These are phyloP conservation scores for Polymixis lichenea DNA, from an alignment of 2,888 invertebrate species.

Conservation along the genomic window DNA sequence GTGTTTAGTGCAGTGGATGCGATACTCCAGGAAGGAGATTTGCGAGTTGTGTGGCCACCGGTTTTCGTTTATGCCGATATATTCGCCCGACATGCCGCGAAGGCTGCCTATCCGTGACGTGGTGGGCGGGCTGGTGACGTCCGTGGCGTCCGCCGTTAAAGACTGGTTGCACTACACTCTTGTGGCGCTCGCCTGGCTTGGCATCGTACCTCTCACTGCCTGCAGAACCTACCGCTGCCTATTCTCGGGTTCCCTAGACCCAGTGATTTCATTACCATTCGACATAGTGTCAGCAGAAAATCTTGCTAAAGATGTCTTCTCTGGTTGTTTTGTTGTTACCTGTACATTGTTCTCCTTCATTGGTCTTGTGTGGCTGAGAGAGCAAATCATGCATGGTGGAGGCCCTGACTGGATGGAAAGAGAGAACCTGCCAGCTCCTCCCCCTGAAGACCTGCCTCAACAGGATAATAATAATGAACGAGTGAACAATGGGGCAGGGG, in stretches of 20 bases:
- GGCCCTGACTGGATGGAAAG: slow-evolving; percentile 99
- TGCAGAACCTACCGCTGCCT: slow-evolving; percentile 98
- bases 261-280: slow-evolving; percentile 96
- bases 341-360: slow-evolving; percentile 99
- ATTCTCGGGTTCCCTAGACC: slow-evolving; percentile 97
- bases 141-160: slow-evolving; percentile 97
- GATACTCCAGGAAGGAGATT: slow-evolving; percentile 99
- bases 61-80: slow-evolving; percentile 99
- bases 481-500: slow-evolving; percentile 81
- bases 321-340: slow-evolving; percentile 98
- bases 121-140: slow-evolving; percentile 96
- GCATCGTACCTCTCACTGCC: slow-evolving; percentile 98
- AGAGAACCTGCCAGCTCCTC: slow-evolving; percentile 90
- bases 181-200: slow-evolving; percentile 99
- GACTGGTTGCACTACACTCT: slow-evolving; percentile 99
- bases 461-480: slow-evolving; percentile 89
- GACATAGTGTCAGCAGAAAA: slow-evolving; percentile 98
- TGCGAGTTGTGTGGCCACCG: slow-evolving; percentile 99
- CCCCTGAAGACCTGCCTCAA: slow-evolving; percentile 85
- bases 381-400: slow-evolving; percentile 99
- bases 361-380: slow-evolving; percentile 98
- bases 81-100: slow-evolving; percentile 99
- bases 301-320: slow-evolving; percentile 97
- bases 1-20: slow-evolving; percentile 99
- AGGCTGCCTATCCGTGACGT: slow-evolving; percentile 98